Conservation (phyloP, 2,797 vertebrate species). For the Molossus alvarezi region DNA sequence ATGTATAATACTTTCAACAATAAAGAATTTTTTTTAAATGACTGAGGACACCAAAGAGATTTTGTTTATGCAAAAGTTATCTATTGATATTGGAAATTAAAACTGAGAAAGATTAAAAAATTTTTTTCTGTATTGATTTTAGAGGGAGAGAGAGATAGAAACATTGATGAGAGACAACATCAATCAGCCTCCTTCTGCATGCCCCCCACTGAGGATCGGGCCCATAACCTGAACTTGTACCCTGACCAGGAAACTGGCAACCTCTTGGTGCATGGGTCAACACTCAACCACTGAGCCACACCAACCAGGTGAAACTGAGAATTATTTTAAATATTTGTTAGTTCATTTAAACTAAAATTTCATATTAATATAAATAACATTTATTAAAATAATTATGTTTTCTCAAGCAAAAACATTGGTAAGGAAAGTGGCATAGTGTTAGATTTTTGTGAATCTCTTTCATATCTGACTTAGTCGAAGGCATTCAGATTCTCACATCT, state of each 20-base stretch:
- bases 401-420: constrained; percentile 14
- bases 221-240: too few species aligned
- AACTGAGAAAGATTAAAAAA: not conserved
- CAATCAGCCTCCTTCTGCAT: too few species aligned
- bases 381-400: constrained; percentile 59
- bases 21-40: not conserved
- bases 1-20: too few species aligned
- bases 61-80: not conserved
- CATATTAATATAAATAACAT: constrained; percentile 13
- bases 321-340: not conserved
- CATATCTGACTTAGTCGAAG: not conserved
- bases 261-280: too few species aligned
- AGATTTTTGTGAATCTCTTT: constrained; percentile 29
- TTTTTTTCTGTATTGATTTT: too few species aligned
- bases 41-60: not conserved
- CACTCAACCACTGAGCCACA: too few species aligned
- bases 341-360: not conserved
- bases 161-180: too few species aligned
- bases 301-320: not conserved
- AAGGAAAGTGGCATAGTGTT: not conserved
- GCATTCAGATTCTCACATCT: not conserved
- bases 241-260: too few species aligned
- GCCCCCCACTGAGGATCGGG: too few species aligned
- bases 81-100: constrained; percentile 41
- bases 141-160: too few species aligned